A percentile compares a stretch with the other conserved stretches of the same genome.
These are phyloP conservation scores for Rhaphigaster nebulosa DNA, from an alignment of 2,888 invertebrate species.

Conservation along the genomic window DNA sequence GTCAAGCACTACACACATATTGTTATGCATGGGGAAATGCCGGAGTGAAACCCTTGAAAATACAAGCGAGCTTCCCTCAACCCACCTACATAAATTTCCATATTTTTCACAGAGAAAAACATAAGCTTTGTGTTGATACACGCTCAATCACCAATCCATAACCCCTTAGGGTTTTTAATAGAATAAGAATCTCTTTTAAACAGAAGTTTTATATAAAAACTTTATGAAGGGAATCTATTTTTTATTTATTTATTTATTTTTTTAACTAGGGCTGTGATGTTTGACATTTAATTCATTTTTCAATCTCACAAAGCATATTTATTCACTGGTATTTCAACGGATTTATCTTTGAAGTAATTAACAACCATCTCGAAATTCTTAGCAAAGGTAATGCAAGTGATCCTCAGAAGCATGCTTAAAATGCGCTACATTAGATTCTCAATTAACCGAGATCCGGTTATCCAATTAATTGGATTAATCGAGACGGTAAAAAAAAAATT, in stretches of 20 bases:
- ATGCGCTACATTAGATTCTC: too few relatives aligned
- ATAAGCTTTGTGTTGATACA: slow-evolving; percentile 16
- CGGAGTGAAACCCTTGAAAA: slow-evolving; percentile 40
- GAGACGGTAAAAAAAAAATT: too few relatives aligned
- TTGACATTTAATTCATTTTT: background rate
- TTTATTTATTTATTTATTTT: background rate
- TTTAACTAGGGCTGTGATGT: background rate
- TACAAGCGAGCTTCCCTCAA: slow-evolving; percentile 10
- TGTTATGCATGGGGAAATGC: slow-evolving; percentile 21
- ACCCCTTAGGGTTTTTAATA: slow-evolving; percentile 15
- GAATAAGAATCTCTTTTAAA: background rate
- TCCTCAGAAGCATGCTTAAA: too few relatives aligned
- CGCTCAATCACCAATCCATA: slow-evolving; percentile 15
- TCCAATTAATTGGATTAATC: too few relatives aligned
- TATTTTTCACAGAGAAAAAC: slow-evolving; percentile 14
- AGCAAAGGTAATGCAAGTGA: too few relatives aligned
- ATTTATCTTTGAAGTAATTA: too few relatives aligned
- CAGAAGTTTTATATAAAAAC: background rate
- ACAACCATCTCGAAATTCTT: too few relatives aligned
- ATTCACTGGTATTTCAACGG: too few relatives aligned
- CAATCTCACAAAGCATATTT: too few relatives aligned
- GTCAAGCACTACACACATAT: background rate
- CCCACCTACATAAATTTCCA: slow-evolving; percentile 33
- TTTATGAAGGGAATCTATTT: too few relatives aligned
- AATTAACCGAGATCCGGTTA: too few relatives aligned